phyloP scores from a whole-genome alignment of 2,888 invertebrate genomes.

The Drosophila mimica region DNA sequence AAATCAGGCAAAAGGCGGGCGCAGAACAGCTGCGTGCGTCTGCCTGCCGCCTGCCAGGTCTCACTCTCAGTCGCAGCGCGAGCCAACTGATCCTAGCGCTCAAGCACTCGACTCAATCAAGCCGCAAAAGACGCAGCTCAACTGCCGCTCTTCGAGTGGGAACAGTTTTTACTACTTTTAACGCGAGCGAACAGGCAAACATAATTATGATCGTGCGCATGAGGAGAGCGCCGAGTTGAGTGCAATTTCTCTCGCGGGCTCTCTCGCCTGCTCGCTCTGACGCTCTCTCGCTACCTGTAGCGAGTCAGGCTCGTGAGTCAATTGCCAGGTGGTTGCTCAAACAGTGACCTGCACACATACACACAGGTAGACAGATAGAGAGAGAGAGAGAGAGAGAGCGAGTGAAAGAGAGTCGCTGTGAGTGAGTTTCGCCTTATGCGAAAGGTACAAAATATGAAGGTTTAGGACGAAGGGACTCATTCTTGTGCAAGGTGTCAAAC shows the following conservation, averaged over 20 bases:
- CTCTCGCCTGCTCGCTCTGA: background rate
- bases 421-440: conserved; percentile 21
- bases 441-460: conserved; percentile 85
- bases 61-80: conserved; percentile 2
- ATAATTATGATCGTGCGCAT: conserved; percentile 2
- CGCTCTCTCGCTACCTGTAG: conserved; percentile 35
- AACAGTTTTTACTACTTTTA: conserved; percentile 8
- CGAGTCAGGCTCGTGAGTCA: conserved; percentile 22
- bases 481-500: conserved; percentile 86
- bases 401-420: conserved; percentile 21
- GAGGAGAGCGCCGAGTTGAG: conserved; percentile 10
- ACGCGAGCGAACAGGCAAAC: conserved; percentile 16
- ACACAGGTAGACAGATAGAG: conserved; percentile 30
- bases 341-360: conserved; percentile 12
- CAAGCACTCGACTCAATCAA: conserved; percentile 15
- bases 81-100: conserved; percentile 36
- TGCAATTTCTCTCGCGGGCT: conserved; percentile 4
- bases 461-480: conserved; percentile 86
- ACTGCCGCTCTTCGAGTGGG: conserved; percentile 21
- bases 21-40: conserved; percentile 31
- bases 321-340: conserved; percentile 41
- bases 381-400: conserved; percentile 8
- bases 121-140: background rate
- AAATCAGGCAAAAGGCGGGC: conserved; percentile 5
- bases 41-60: conserved; percentile 7